A percentile compares a stretch with the other conserved stretches of the same genome.
These are phyloP conservation scores for Propithecus deckenii DNA, from an alignment of 2,797 vertebrate genomes.

Conservation along the genomic window DNA sequence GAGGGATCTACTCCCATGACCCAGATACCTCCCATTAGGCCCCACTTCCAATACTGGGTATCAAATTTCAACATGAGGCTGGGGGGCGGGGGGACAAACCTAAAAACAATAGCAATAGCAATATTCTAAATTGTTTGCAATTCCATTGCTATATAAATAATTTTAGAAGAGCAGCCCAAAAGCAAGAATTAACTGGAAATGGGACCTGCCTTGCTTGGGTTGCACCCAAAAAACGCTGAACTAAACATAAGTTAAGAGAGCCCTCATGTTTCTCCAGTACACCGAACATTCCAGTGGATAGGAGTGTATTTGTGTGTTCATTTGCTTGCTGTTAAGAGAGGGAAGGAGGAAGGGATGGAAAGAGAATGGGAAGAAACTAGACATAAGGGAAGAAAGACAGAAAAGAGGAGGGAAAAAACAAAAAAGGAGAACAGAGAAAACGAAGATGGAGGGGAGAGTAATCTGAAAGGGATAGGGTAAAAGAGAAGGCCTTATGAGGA, in stretches of 20 bases:
- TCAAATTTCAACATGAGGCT: neutral
- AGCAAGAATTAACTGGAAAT: neutral
- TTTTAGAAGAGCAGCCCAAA: neutral
- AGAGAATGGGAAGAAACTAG: neutral
- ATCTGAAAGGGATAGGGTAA: accelerated
- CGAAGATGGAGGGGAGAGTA: neutral
- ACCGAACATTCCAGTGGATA: neutral
- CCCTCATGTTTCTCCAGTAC: neutral
- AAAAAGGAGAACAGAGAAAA: neutral
- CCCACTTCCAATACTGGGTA: neutral
- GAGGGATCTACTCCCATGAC: neutral
- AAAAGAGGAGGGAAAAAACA: neutral
- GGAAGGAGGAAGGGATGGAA: neutral
- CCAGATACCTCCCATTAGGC: neutral
- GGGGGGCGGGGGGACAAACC: neutral
- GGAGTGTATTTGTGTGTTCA: neutral
- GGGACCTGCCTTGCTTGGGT: neutral
- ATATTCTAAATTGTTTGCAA: neutral
- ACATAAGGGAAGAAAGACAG: neutral
- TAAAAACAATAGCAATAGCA: neutral
- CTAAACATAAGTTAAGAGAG: neutral
- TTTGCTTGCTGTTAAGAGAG: neutral
- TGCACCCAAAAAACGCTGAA: neutral
- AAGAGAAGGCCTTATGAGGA: neutral
- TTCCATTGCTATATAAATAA: neutral